Conservation (phyloP, 2,888 invertebrate species). For the Stenolophus ochropezus region DNA sequence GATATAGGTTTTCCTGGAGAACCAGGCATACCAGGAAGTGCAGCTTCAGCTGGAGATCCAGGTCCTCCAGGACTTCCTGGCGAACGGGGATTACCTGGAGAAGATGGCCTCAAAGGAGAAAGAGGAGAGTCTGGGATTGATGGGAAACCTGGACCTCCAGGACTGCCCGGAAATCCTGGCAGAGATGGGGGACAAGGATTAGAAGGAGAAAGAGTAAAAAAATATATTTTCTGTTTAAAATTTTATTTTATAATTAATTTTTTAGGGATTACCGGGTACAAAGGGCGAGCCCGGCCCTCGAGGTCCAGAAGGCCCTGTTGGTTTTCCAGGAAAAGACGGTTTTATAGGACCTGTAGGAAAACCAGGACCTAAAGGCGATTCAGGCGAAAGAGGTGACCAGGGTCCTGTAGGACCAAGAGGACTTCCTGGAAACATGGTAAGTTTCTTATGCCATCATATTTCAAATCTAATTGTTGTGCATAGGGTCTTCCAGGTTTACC, state of each 20-base stretch:
- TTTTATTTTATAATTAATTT: no score
- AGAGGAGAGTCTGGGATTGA: constrained; percentile 74
- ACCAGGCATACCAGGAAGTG: constrained; percentile 54
- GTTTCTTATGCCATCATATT: not conserved
- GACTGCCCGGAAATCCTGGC: constrained; percentile 72
- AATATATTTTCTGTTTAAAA: no score
- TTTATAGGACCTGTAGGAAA: constrained; percentile 69
- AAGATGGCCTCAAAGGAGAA: constrained; percentile 74
- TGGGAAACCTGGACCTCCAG: constrained; percentile 75
- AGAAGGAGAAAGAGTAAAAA: constrained; percentile 71
- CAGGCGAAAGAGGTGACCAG: constrained; percentile 72
- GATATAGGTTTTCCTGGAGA: constrained; percentile 59
- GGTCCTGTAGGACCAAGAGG: constrained; percentile 74
- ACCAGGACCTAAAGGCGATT: constrained; percentile 71
- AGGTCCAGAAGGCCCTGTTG: constrained; percentile 66
- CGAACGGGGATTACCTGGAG: constrained; percentile 72
- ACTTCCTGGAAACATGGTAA: constrained; percentile 71
- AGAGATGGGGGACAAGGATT: constrained; percentile 72
- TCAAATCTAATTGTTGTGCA: no score
- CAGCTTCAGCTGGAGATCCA: constrained; percentile 60
- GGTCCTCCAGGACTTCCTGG: constrained; percentile 70
- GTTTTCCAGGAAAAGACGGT: constrained; percentile 65
- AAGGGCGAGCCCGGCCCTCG: constrained; percentile 69
- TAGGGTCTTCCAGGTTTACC: constrained; percentile 70
- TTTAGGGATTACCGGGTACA: constrained; percentile 67